phyloP scores from a whole-genome alignment of 2,113 vertebrate genomes.

The Misgurnus anguillicaudatus region DNA sequence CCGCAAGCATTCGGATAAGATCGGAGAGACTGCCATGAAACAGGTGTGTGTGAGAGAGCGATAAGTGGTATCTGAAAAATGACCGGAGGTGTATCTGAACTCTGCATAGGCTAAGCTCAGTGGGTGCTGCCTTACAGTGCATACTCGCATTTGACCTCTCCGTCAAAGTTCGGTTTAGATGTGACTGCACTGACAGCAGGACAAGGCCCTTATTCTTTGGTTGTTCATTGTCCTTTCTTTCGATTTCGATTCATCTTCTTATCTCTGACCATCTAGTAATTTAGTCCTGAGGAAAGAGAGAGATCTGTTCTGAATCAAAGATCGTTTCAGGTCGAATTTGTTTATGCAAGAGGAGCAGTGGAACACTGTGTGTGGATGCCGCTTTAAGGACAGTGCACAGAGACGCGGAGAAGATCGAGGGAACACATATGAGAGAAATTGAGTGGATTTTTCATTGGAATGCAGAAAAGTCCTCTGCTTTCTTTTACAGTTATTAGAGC shows the following conservation, averaged over 20 bases:
- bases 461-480: conserved; percentile 54
- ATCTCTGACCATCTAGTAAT: conserved; percentile 51
- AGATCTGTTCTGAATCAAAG: conserved; percentile 77
- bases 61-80: background rate
- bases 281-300: conserved; percentile 66
- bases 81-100: conserved; percentile 1
- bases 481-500: conserved; percentile 59
- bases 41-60: conserved; percentile 77
- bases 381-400: conserved; percentile 36
- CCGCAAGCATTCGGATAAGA: conserved; percentile 96
- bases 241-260: conserved; percentile 24
- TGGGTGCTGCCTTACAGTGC: background rate
- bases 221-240: conserved; percentile 13
- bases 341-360: conserved; percentile 44
- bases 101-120: background rate
- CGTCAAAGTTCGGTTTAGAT: background rate
- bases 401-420: conserved; percentile 40
- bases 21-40: conserved; percentile 94
- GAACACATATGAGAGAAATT: conserved; percentile 57
- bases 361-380: conserved; percentile 30
- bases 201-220: background rate
- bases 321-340: conserved; percentile 57
- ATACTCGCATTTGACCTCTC: background rate
- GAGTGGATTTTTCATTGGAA: conserved; percentile 54
- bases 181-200: background rate